Conservation (phyloP, 2,888 invertebrate genomes). For the Thyatira batis region DNA sequence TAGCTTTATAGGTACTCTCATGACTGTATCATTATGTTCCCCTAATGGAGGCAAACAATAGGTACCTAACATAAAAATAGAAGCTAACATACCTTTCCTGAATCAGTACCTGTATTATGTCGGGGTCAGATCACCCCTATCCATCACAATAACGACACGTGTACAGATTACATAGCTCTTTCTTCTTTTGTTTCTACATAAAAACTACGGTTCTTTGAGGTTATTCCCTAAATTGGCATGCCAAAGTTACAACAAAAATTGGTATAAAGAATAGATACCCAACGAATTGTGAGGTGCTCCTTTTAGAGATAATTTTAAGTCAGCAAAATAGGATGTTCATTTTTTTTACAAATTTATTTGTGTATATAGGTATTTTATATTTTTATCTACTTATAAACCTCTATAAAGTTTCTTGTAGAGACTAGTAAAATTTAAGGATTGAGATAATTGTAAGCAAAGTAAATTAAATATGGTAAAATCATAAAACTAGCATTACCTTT, state of each 20-base stretch:
- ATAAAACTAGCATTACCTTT: not conserved
- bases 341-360: too few relatives aligned
- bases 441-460: not conserved
- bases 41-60: constrained; percentile 58
- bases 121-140: constrained; percentile 3
- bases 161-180: not conserved
- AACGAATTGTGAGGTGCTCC: too few relatives aligned
- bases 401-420: too few relatives aligned
- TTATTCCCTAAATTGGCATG: not conserved
- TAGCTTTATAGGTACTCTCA: constrained; percentile 51
- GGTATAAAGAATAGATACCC: not conserved
- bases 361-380: not conserved
- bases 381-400: not conserved
- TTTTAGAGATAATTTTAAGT: too few relatives aligned
- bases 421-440: not conserved
- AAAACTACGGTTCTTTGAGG: not conserved
- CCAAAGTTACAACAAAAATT: not conserved
- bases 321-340: too few relatives aligned
- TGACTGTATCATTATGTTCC: constrained; percentile 63
- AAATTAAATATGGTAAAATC: not conserved
- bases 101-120: constrained; percentile 19
- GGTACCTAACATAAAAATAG: constrained; percentile 32
- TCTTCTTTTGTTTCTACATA: not conserved
- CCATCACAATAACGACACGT: not conserved
- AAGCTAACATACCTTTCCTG: constrained; percentile 17